Base-by-base conservation (phyloP, 30 jellyfish, hydroid and myxozoan genomes). In the Clytia hemisphaerica region DNA sequence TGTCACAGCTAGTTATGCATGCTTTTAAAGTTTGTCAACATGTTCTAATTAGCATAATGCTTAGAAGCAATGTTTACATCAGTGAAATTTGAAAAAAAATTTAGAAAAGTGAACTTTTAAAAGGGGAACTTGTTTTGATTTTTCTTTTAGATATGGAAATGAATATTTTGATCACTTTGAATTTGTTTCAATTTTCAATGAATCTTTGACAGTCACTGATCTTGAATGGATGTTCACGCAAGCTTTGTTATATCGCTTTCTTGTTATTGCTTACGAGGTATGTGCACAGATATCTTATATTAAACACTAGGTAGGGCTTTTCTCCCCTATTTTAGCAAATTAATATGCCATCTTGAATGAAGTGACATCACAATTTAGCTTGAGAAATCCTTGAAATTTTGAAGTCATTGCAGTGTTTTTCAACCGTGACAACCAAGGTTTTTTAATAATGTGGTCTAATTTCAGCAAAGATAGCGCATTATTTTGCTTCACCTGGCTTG, bases 211-310 rank as follows among this genome's bases (percentile, higher is more conserved):
- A 27, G 27, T 88, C 1, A 79, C 75, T 37, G 97, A 88, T 73
- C 72, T 88, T 32, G 92, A 88, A 67, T 49, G 66, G 62, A 79
- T 87, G 57, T 42, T 88, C 31, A 12, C 75, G 22, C 97, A 88
- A 74, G 97, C 97, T 1, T 51, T 88, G 73, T 76, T 88, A 30
- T 88, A 80, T 70, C 79, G 94, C 31, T 80, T 71, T 22, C 76
- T 75, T 28, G 97, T 87, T 24, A 76, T 88, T 36, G 94, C 83
- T 0, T 88, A 88, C 70, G 97, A 88, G 95, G 97, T 88, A 54
- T 28, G 77, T 36, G 12, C 34, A 4, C 28, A 24, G 27, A 16
- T 31, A 12, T 10, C 37, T 14, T 2, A 10, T 37, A 29, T 5
- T 30, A 12, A 31, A 16, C 1, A 16, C n/a, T 4, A 26, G 21